Evolutionary conservation across 2,888 invertebrate species (phyloP), one percentile per base, ranked within the genome.

Genomic region (Agrotis segetum): DNA sequence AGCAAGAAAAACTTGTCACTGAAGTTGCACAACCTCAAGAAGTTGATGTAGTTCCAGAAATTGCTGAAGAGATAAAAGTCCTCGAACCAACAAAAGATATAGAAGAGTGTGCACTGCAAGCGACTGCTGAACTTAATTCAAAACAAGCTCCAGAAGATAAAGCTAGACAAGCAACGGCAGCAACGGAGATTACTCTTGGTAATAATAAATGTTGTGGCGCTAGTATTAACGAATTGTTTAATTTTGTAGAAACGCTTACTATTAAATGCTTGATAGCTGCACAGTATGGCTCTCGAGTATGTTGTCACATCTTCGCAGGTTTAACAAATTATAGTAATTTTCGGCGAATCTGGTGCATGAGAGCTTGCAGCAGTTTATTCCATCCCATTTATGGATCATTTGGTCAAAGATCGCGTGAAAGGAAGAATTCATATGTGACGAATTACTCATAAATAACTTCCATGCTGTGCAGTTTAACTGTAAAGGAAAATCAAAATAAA

Each of bases 151-250:
- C 47, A 40, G 58, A 67, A 50, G 58, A 66, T 59, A 29, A 3
- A 14, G 9, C 44, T 56, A 16, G 21, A 52, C 59, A 44, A 59
- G 14, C 34, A 49, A 17, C 19, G 11, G 66, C 63, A 47, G n/a
- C 56, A 14, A 19, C 46, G 13, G 65, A 50, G 17, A 56, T 49
- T 29, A 16, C 55, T 17, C 52, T 67, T 19, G 81, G 81, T 81
- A 81, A 81, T 78, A 70, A 71, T 71, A 60, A 69, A 69, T 71
- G 11, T 70, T 64, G 47, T 74, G n/a, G 29, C 29, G 55, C 59
- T 81, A 60, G 13, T 13, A 44, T 53, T 67, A 64, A 59, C 44
- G n/a, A 5, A 40, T 56, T 63, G 61, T 64, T 60, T 55, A 49
- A 74, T 55, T 62, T 52, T 5, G 55, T 62, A 77, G 49, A 67